Percentiles rank a stretch among this genome's conserved stretches.
These are phyloP conservation scores for Drosophila repleta DNA, from an alignment of 1,140 invertebrate genomes.

Conservation along the genomic window DNA sequence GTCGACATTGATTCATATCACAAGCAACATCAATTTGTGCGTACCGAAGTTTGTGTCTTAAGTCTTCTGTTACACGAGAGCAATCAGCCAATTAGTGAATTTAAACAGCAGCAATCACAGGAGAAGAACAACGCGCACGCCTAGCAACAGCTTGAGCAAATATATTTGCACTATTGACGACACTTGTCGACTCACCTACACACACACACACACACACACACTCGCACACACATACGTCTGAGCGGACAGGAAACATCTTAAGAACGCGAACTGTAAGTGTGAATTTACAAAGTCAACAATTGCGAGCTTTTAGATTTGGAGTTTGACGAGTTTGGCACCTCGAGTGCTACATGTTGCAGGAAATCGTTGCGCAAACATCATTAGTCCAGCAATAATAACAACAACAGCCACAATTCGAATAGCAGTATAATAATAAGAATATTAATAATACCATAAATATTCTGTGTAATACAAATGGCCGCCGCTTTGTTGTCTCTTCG, in stretches of 20 bases:
- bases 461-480: constrained; percentile 65
- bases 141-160: constrained; percentile 37
- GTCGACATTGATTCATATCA: constrained; percentile 10
- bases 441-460: constrained; percentile 50
- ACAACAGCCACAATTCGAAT: background rate
- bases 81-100: constrained; percentile 46
- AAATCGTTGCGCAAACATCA: constrained; percentile 51
- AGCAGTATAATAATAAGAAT: constrained; percentile 48
- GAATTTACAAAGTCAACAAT: constrained; percentile 70
- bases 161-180: constrained; percentile 44
- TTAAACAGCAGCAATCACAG: constrained; percentile 20
- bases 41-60: constrained; percentile 64
- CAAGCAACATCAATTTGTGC: constrained; percentile 1
- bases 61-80: constrained; percentile 71
- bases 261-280: constrained; percentile 75
- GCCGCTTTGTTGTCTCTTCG: constrained; percentile 30
- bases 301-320: constrained; percentile 41
- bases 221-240: constrained; percentile 13
- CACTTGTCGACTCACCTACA: constrained; percentile 20
- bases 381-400: constrained; percentile 18
- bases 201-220: constrained; percentile 18
- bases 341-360: constrained; percentile 52
- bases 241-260: constrained; percentile 35
- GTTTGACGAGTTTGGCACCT: constrained; percentile 55
- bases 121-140: constrained; percentile 1